Evolutionary conservation across 2,888 invertebrate genomes (phyloP), one percentile per base, ranked within the genome.

Genomic region (Caenorhabditis zanzibari): DNA sequence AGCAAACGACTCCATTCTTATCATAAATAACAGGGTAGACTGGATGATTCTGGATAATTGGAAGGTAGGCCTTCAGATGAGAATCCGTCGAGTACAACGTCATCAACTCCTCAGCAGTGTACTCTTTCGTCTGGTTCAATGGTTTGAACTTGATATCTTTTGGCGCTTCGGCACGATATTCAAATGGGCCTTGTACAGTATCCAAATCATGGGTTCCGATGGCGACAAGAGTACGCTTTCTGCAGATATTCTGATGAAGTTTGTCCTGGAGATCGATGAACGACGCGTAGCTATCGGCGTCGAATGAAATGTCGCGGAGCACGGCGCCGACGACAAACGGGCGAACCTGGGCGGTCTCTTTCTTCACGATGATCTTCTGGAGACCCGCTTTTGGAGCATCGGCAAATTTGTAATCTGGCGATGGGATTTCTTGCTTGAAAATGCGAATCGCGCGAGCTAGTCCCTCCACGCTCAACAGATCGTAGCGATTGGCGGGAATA

Each of bases 401-500:
- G n/a, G 81, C 81, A 26, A 79, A 81, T 38, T 61, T 77, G 58
- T 84, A 84, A 6, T 72, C 28, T 7, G 84, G 84, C 16, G 84
- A 77, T 6, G 81, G 58, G 49, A 84, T 81, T 61, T 95, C 95
- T 92, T 95, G 95, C 92, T 95, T 95, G 92, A 97, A 99, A 47
- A 99, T 95, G 47, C 95, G 94, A 69, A 99, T 94, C 7, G 96
- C 97, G 80, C 95, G 94, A 3, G 95, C 95, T 10, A 99, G 94
- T 16, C 99, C 98, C 93, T 99, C 99, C 54, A 98, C 93, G 92
- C 98, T 98, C 1, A 99, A 94, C 74, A 99, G 94, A 93, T 99
- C 99, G 93, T 98, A 98, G 91, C 98, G 93, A 90, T 99, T 99
- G 0, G 99, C 98, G 2, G 99, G 98, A 90, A 99, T 96, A 92